Conservation (phyloP, 1,140 invertebrate genomes). For the Rhopalosiphum padi region DNA sequence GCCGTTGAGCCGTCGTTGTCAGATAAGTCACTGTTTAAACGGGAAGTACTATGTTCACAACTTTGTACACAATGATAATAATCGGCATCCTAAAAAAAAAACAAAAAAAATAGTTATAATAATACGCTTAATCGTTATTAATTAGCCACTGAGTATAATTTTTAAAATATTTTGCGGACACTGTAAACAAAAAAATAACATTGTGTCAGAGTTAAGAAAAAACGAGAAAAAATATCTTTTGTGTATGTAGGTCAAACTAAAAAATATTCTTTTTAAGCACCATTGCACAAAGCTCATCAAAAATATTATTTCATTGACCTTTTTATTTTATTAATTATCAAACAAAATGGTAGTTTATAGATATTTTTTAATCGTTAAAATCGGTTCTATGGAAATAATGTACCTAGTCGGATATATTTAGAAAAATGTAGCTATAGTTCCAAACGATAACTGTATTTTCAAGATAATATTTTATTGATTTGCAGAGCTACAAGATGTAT, state of each 20-base stretch:
- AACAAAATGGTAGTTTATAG: neutral
- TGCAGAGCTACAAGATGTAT: neutral
- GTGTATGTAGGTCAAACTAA: slow-evolving; percentile 36
- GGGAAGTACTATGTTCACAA: slow-evolving; percentile 22
- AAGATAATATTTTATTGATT: slow-evolving; percentile 54
- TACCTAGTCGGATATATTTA: neutral
- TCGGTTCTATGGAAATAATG: neutral
- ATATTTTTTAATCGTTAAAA: neutral
- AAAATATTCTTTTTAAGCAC: slow-evolving; percentile 48
- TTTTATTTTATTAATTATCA: neutral
- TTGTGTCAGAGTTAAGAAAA: neutral
- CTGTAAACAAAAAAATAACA: neutral
- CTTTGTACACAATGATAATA: slow-evolving; percentile 26
- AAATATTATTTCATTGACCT: slow-evolving; percentile 8
- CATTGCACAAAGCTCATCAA: too few relatives aligned
- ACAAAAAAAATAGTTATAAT: neutral
- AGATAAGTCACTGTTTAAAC: slow-evolving; percentile 37
- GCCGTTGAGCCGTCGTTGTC: slow-evolving; percentile 50
- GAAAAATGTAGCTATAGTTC: neutral
- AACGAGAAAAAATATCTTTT: neutral
- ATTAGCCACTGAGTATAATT: neutral
- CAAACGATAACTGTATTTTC: neutral
- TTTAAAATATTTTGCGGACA: neutral
- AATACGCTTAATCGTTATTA: slow-evolving; percentile 22
- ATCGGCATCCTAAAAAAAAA: slow-evolving; percentile 50